phyloP scores from a whole-genome alignment of 1,140 invertebrate species.

The Phocides pigmalion region DNA sequence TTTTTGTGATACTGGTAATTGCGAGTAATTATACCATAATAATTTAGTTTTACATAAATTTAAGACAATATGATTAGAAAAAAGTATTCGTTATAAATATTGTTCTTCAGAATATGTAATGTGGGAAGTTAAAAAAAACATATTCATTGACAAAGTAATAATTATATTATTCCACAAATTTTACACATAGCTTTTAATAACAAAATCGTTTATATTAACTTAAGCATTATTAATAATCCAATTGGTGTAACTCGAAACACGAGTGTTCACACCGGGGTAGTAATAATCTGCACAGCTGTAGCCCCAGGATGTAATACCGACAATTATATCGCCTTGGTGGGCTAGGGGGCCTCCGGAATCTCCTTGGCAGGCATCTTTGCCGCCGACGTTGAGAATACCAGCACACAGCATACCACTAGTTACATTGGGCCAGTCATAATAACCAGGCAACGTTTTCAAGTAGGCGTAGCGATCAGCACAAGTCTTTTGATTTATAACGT shows the following conservation, averaged over 20 bases:
- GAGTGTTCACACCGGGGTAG: constrained; percentile 84
- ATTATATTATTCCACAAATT: too few relatives aligned
- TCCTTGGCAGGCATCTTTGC: constrained; percentile 86
- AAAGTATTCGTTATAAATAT: too few relatives aligned
- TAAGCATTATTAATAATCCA: constrained; percentile 82
- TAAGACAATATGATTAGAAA: too few relatives aligned
- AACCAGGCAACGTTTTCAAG: constrained; percentile 45
- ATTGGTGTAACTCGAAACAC: constrained; percentile 77
- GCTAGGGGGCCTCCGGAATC: constrained; percentile 87
- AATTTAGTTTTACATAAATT: too few relatives aligned
- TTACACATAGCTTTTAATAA: too few relatives aligned
- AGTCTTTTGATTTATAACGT: constrained; percentile 71
- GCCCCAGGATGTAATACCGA: constrained; percentile 85
- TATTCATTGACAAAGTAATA: too few relatives aligned
- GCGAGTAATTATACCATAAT: too few relatives aligned
- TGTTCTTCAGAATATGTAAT: too few relatives aligned
- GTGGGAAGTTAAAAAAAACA: too few relatives aligned
- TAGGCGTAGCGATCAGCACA: constrained; percentile 61
- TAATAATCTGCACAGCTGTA: constrained; percentile 80
- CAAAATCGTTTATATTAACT: not conserved
- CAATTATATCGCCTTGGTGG: constrained; percentile 68
- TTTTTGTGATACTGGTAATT: too few relatives aligned
- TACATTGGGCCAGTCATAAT: constrained; percentile 46
- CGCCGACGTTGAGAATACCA: constrained; percentile 55
- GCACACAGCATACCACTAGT: constrained; percentile 65